A percentile compares a stretch with the other conserved stretches of the same genome.
Conservation (phyloP, 2,888 invertebrate species). For the Halictus quadricinctus region DNA sequence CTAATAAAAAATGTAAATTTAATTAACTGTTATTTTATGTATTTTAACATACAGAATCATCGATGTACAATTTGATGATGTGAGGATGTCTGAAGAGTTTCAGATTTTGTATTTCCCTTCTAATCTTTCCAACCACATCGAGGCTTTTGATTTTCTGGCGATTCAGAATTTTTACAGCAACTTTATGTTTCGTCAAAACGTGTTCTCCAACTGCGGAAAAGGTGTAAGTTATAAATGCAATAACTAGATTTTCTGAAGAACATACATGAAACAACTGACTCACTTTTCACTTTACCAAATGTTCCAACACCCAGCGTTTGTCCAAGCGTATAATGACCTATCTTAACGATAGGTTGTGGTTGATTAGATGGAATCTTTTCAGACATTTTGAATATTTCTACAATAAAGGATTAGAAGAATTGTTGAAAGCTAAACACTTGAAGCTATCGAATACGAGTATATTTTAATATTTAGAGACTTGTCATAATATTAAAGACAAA, state of each 20-base stretch:
- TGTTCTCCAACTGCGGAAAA: conserved; percentile 92
- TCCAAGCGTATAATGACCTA: conserved; percentile 98
- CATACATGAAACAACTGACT: conserved; percentile 66
- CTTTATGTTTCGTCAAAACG: conserved; percentile 98
- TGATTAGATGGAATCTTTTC: conserved; percentile 76
- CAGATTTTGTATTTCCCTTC: conserved; percentile 99
- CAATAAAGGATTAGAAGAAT: conserved; percentile 2
- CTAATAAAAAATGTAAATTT: conserved; percentile 79
- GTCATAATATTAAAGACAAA: not conserved
- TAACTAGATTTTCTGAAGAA: not conserved
- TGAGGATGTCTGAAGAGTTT: conserved; percentile 99
- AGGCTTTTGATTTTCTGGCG: conserved; percentile 99
- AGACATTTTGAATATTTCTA: conserved; percentile 71
- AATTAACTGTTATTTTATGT: not conserved
- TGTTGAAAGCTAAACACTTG: not conserved
- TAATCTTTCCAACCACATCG: conserved; percentile 99
- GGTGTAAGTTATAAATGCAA: not conserved
- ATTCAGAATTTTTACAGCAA: conserved; percentile 99
- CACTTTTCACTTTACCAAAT: conserved; percentile 99
- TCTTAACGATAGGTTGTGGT: conserved; percentile 93
- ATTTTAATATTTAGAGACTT: not conserved
- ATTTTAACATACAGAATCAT: not conserved
- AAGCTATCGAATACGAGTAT: not conserved
- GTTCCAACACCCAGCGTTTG: conserved; percentile 98
- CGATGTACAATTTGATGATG: conserved; percentile 95